Conservation (phyloP, 2,888 invertebrate species). For the Pilophorus perplexus region DNA sequence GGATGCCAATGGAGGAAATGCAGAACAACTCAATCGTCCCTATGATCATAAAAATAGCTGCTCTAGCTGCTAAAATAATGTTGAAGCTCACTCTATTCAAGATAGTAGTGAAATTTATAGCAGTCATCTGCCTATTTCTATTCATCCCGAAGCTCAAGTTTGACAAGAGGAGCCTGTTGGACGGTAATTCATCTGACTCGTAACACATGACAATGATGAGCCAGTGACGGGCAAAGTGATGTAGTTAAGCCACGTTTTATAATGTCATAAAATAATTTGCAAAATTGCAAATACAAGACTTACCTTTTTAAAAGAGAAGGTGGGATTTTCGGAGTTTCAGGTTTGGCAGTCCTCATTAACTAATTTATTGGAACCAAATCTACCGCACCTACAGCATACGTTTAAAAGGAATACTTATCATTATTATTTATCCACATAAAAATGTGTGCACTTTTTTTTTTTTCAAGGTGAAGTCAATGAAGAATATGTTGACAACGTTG, state of each 20-base stretch:
- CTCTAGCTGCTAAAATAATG: slow-evolving; percentile 60
- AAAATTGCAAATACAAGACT: too few species aligned
- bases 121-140: slow-evolving; percentile 69
- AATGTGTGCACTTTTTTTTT: too few species aligned
- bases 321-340: too few species aligned
- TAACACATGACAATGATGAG: background rate
- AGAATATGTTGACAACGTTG: slow-evolving; percentile 8
- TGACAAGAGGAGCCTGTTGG: slow-evolving; percentile 13
- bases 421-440: too few species aligned
- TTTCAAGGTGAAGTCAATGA: slow-evolving; percentile 1
- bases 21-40: slow-evolving; percentile 30
- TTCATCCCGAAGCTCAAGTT: slow-evolving; percentile 66
- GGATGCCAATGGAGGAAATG: slow-evolving; percentile 39
- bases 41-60: slow-evolving; percentile 42
- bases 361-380: too few species aligned
- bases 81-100: slow-evolving; percentile 76
- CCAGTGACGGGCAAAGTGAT: background rate
- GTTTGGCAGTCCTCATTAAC: too few species aligned
- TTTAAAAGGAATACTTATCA: too few species aligned
- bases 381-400: too few species aligned
- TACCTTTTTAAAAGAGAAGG: too few species aligned
- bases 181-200: background rate
- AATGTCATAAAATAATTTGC: too few species aligned
- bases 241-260: too few species aligned
- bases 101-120: slow-evolving; percentile 76